A percentile compares a stretch with the other conserved stretches of the same genome.
Conservation (phyloP, 2,888 invertebrate genomes). For the Monochamus alternatus region DNA sequence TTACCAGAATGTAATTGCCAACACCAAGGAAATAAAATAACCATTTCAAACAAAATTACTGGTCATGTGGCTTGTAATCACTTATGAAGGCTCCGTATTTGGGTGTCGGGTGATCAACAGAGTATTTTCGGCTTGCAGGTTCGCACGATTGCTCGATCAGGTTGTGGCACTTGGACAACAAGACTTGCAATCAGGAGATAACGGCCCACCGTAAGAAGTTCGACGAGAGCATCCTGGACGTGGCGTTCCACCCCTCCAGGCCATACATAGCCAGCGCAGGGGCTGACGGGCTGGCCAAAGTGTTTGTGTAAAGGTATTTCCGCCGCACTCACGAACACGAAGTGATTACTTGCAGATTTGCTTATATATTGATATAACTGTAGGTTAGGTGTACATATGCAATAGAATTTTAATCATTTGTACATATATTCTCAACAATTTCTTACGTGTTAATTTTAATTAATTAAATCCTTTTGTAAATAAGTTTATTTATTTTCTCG, state of each 20-base stretch:
- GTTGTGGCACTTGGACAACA: slow-evolving; percentile 99
- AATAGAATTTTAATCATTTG: slow-evolving; percentile 55
- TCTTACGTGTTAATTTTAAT: slow-evolving; percentile 50
- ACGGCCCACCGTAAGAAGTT: slow-evolving; percentile 99
- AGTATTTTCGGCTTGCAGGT: slow-evolving; percentile 58
- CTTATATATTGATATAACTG: slow-evolving; percentile 47
- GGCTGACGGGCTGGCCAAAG: slow-evolving; percentile 98
- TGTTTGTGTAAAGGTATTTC: slow-evolving; percentile 83
- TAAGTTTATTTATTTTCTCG: slow-evolving; percentile 56
- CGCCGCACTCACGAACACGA: slow-evolving; percentile 23
- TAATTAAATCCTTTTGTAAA: slow-evolving; percentile 54
- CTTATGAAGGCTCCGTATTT: not conserved
- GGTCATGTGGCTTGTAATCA: too few relatives aligned
- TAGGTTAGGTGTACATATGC: slow-evolving; percentile 62
- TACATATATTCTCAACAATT: slow-evolving; percentile 47
- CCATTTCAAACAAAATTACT: too few relatives aligned
- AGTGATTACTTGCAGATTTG: slow-evolving; percentile 45
- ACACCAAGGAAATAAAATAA: too few relatives aligned
- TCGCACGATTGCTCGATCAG: slow-evolving; percentile 98
- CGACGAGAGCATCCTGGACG: slow-evolving; percentile 98
- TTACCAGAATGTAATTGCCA: too few relatives aligned
- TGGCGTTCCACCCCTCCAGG: slow-evolving; percentile 99
- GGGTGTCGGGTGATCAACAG: not conserved
- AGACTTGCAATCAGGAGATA: slow-evolving; percentile 99
- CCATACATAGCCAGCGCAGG: slow-evolving; percentile 99